Conservation (phyloP, 2,888 invertebrate genomes). For the Carpatolechia fugitivella region DNA sequence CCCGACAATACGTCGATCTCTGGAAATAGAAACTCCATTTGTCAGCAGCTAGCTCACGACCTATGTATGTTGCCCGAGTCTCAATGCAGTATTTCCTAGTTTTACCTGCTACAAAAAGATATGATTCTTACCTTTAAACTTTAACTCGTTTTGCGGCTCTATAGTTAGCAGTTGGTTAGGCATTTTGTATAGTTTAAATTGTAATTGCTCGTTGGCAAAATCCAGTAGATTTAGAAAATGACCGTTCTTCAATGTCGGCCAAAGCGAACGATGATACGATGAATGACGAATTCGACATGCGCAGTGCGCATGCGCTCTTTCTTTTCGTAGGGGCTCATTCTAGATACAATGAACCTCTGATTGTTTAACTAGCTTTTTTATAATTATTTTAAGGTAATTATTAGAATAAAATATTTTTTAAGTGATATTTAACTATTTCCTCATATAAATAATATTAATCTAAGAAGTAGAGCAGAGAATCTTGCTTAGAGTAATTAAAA, state of each 20-base stretch:
- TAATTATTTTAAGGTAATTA: no score
- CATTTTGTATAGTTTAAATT: constrained; percentile 70
- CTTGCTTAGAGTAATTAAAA: no score
- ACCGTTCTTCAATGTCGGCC: constrained; percentile 62
- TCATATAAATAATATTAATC: no score
- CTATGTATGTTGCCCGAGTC: constrained; percentile 56
- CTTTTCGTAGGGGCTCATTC: constrained; percentile 16
- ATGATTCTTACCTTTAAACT: constrained; percentile 89
- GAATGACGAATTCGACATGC: constrained; percentile 60
- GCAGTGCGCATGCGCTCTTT: constrained; percentile 43
- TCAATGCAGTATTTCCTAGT: constrained; percentile 51
- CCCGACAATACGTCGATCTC: constrained; percentile 74
- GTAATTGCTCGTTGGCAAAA: constrained; percentile 64
- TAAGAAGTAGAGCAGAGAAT: no score
- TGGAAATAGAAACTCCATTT: constrained; percentile 79
- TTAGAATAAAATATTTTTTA: no score
- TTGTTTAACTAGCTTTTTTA: no score
- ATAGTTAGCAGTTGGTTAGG: constrained; percentile 90
- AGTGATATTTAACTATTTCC: no score
- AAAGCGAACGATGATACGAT: constrained; percentile 51
- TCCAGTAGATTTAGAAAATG: constrained; percentile 52
- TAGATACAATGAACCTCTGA: not conserved
- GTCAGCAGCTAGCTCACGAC: constrained; percentile 67
- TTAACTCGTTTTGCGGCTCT: constrained; percentile 93
- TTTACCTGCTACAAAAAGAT: constrained; percentile 35